Base-by-base conservation (phyloP, 1,140 invertebrate genomes). In the Drosophila serrata region DNA sequence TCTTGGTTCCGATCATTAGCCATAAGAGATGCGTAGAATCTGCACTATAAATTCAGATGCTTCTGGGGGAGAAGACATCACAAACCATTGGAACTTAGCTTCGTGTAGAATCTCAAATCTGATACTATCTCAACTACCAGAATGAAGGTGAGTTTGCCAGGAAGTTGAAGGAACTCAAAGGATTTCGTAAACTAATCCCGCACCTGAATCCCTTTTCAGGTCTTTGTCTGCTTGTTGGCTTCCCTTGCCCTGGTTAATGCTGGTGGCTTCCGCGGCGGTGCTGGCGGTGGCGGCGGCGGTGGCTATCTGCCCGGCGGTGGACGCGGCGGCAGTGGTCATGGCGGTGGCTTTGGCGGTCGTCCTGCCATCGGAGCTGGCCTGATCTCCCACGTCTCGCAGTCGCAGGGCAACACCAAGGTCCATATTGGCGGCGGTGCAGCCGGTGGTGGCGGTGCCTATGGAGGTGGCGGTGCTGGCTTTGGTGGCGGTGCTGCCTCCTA, bases 221-320 rank as follows among this genome's bases (percentile, higher is more conserved):
- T 86, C 17, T 86, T 86, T 27, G 80, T 86, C 19, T 86, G 84
- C 70, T 53, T 87, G 45, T 68, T 90, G 53, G 90, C 81, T 29
- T 75, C 79, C 3, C 56, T 91, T 65, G 90, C 81, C 12, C 39
- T 85, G 68, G 88, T n/a, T 45, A 72, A 65, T 48, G 88, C 88
- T 51, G 88, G 88, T 59, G 84, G 85, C 29, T 37, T 77, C 24
- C 82, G 80, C 9, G 75, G 80, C 7, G 84, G 84, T 15, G 79
- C 75, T 22, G 74, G 81, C 31, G 81, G 81, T 12, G 76, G 70
- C 12, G 69, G 45, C 7, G 45, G 46, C 29, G 86, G 86, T 13
- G 79, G 79, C 40, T 77, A 77, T 19, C 63, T 65, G 37, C 74
- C 80, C 6, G 68, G 75, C 4, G 80, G 80, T 22, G 75, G 68